A percentile compares a stretch with the other conserved stretches of the same genome.
Evolutionary conservation across 2,888 invertebrate species (phyloP).

Genomic region (Gnatocerus cornutus): DNA sequence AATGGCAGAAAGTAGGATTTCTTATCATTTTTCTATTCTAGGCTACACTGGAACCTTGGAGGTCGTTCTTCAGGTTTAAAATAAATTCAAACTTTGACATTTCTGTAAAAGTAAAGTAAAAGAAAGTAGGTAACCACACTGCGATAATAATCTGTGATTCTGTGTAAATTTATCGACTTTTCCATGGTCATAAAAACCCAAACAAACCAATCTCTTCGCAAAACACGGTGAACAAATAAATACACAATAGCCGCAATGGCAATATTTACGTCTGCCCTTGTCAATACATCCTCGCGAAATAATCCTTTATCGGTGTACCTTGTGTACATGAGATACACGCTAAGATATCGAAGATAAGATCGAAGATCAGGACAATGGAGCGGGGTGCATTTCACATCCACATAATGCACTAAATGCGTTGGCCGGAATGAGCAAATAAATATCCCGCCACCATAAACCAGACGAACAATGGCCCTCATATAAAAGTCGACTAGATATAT

Average conservation of each 20-base stretch:
- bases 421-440: constrained; percentile 63
- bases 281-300: constrained; percentile 45
- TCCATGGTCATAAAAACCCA: no score
- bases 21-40: background rate
- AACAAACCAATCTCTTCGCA: background rate
- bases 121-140: no score
- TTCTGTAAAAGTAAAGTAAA: no score
- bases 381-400: constrained; percentile 45
- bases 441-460: constrained; percentile 59
- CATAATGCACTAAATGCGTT: constrained; percentile 59
- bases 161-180: no score
- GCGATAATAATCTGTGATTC: no score
- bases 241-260: constrained; percentile 40
- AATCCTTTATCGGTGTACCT: constrained; percentile 49
- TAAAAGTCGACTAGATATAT: constrained; percentile 54
- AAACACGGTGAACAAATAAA: constrained; percentile 37
- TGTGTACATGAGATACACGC: constrained; percentile 59
- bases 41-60: no score
- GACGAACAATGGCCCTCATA: constrained; percentile 58
- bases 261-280: constrained; percentile 44
- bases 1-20: background rate
- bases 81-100: no score
- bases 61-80: no score
- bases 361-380: constrained; percentile 50
- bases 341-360: constrained; percentile 58